Percentiles rank a stretch among this genome's conserved stretches.
Evolutionary conservation across 2,797 vertebrate genomes (phyloP).

Genomic region (Myoxocephalus aenaeus): DNA sequence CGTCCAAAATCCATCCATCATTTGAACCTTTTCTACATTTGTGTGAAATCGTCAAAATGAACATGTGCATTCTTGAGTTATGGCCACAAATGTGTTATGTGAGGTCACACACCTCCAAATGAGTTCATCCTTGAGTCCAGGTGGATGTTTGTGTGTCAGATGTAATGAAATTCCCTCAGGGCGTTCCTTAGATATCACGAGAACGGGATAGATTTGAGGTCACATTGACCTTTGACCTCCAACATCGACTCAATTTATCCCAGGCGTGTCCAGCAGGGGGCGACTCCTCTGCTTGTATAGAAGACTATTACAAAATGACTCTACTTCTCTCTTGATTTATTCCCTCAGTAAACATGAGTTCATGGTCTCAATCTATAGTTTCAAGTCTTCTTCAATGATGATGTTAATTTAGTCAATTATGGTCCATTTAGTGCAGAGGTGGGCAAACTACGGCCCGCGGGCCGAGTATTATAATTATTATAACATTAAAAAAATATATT

Average conservation of each 20-base stretch:
- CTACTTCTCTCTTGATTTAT: too few species aligned
- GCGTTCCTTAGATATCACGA: background rate
- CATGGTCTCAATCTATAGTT: background rate
- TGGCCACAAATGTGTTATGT: background rate
- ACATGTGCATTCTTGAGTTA: background rate
- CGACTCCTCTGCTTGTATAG: background rate
- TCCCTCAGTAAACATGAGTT: background rate
- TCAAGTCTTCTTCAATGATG: background rate
- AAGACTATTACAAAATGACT: background rate
- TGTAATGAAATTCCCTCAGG: too few species aligned
- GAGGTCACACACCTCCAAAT: background rate
- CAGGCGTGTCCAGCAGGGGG: background rate
- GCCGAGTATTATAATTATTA: too few species aligned
- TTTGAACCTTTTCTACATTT: background rate
- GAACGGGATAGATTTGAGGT: background rate
- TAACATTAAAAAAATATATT: too few species aligned
- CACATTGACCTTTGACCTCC: background rate
- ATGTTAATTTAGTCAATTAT: background rate
- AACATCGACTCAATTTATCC: background rate
- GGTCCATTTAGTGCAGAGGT: too few species aligned
- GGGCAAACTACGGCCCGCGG: too few species aligned
- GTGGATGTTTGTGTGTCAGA: background rate
- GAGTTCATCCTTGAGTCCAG: background rate
- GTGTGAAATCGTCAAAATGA: background rate
- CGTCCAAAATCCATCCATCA: background rate